Evolutionary conservation across 2,888 invertebrate genomes (phyloP), one percentile per base, ranked within the genome.

Genomic region (Drosophila stalkeri): DNA sequence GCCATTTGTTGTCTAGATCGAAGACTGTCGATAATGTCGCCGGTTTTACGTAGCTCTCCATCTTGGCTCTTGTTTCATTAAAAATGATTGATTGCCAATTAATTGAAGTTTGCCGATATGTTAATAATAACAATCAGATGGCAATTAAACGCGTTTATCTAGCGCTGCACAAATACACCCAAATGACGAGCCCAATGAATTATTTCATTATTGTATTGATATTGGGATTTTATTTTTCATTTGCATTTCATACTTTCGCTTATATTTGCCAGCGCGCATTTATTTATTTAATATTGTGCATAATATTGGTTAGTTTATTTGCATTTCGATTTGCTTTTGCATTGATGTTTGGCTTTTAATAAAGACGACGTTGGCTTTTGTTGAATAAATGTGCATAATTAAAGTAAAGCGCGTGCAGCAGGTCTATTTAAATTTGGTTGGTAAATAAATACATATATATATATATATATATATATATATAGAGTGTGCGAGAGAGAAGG

Each of bases 71-170:
- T 76, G 76, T 86, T 89, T 90, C 91, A 89, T 91, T 90, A 91
- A 89, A 91, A 87, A 89, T 90, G 91, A 90, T 90, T 90, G 90
- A 90, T 91, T 88, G 90, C 75, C 90, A 88, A 90, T 89, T 90
- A 90, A 90, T 90, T 91, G 86, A 89, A 91, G 81, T 89, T 79
- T 82, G 85, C 82, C 91, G 84, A 91, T 91, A 91, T 91, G 90
- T 90, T 90, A 90, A 90, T 90, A 80, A 12, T 89, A 80, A 12
- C 16, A 51, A 84, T 84, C 77, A 71, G 62, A 59, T 65, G 64
- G 64, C 75, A 84, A 81, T 88, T 75, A 77, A 65, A 76, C 75
- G 74, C 68, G 71, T 65, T 70, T 72, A 61, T 64, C 60, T 31
- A 69, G 49, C 67, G 51, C 35, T 14, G 3, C 16, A 4, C 20